phyloP scores from a whole-genome alignment of 2,113 vertebrate species.

The Phalacrocorax pelagicus region DNA sequence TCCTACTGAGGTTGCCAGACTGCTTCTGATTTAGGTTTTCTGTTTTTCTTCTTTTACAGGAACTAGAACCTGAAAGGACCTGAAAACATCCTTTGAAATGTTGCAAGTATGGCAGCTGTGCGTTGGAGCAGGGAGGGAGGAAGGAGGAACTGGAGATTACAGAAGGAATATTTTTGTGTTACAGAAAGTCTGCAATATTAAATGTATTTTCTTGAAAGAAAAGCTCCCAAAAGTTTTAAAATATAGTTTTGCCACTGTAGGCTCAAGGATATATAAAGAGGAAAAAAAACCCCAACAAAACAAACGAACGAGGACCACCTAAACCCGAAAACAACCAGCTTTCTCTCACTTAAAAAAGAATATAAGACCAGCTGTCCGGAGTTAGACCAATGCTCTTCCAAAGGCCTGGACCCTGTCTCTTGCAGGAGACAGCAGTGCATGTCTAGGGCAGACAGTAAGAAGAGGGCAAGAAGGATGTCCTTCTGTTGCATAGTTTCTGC shows the following conservation, averaged over 20 bases:
- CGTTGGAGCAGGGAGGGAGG: background rate
- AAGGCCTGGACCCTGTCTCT: background rate
- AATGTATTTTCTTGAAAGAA: background rate
- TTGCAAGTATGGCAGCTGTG: background rate
- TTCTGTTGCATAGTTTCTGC: background rate
- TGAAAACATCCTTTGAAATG: background rate
- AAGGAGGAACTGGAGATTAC: background rate
- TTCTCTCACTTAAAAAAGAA: background rate
- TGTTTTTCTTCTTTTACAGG: background rate
- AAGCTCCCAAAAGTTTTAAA: background rate
- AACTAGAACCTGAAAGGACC: background rate
- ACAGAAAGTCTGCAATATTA: background rate
- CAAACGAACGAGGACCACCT: too few species aligned
- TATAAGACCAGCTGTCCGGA: background rate
- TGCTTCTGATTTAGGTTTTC: background rate
- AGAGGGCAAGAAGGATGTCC: rapidly evolving
- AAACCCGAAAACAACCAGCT: background rate
- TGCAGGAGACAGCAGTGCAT: background rate
- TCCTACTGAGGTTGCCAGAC: background rate
- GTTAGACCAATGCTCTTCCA: background rate
- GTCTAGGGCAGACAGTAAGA: background rate
- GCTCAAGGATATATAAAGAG: background rate
- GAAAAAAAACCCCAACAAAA: background rate
- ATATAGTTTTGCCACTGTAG: background rate
- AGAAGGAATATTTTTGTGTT: background rate